phyloP scores from a whole-genome alignment of 2,888 invertebrate genomes.

The Mylabris sibirica region DNA sequence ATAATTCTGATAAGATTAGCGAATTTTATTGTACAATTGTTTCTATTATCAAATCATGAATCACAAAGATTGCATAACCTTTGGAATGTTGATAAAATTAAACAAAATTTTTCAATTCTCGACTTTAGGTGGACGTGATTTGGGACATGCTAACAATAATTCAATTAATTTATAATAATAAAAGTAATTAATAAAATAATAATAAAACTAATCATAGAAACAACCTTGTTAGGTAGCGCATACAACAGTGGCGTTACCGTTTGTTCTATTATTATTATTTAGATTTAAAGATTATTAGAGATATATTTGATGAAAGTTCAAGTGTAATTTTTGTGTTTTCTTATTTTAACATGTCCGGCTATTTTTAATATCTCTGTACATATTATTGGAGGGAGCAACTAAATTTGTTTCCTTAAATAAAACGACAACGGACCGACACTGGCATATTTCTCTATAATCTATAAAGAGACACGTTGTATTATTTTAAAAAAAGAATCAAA shows the following conservation, averaged over 20 bases:
- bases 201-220: not conserved
- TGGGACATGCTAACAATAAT: not conserved
- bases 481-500: not conserved
- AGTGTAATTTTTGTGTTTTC: not conserved
- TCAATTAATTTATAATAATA: not conserved
- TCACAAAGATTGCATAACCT: not conserved
- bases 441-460: conserved; percentile 5
- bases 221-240: not conserved
- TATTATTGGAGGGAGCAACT: conserved; percentile 3
- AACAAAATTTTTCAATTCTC: not conserved
- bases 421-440: conserved; percentile 6
- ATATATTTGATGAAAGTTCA: not conserved
- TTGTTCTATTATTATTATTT: not conserved
- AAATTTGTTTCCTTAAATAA: conserved; percentile 7
- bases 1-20: not conserved
- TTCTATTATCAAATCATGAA: conserved; percentile 2
- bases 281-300: not conserved
- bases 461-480: not conserved
- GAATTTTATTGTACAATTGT: not conserved
- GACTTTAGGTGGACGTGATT: conserved; percentile 1
- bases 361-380: conserved; percentile 6
- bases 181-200: not conserved
- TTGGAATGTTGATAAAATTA: not conserved
- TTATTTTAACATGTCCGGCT: not conserved
- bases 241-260: not conserved